Conservation (phyloP, 2,797 vertebrate species). For the Acipenser oxyrinchus region DNA sequence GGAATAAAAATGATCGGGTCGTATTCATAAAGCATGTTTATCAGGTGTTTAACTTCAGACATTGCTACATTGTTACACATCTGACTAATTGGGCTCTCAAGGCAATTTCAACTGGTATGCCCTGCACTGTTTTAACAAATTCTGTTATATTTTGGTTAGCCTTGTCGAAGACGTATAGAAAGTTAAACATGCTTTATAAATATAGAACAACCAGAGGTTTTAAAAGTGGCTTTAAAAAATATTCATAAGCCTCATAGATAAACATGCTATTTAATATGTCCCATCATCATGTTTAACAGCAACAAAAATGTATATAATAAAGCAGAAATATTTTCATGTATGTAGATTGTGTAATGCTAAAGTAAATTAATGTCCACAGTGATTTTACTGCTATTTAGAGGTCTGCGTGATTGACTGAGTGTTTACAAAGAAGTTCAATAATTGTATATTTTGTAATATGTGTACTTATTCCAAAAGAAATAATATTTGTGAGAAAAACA, state of each 20-base stretch:
- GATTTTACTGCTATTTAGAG: constrained; percentile 69
- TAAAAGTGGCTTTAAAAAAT: neutral
- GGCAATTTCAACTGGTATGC: too few species aligned
- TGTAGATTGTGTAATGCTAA: constrained; percentile 60
- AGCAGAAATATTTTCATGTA: constrained; percentile 55
- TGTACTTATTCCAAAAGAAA: constrained; percentile 74
- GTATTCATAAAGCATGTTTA: too few species aligned
- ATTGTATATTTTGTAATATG: constrained; percentile 84
- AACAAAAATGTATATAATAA: constrained; percentile 44
- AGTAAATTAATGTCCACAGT: constrained; percentile 73
- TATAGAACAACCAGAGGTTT: neutral
- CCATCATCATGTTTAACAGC: too few species aligned
- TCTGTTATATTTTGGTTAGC: too few species aligned
- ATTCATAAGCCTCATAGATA: constrained; percentile 54
- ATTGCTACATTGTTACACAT: too few species aligned
- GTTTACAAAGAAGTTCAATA: constrained; percentile 69
- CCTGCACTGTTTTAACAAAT: too few species aligned
- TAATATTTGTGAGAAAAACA: constrained; percentile 60
- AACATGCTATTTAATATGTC: constrained; percentile 54
- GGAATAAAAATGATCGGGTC: too few species aligned
- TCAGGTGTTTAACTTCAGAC: too few species aligned
- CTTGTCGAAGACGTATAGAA: constrained; percentile 37
- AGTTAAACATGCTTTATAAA: constrained; percentile 55
- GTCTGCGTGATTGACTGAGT: constrained; percentile 66
- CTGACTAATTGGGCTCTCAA: too few species aligned